phyloP scores from a whole-genome alignment of 2,113 vertebrate species.

The Solea solea region DNA sequence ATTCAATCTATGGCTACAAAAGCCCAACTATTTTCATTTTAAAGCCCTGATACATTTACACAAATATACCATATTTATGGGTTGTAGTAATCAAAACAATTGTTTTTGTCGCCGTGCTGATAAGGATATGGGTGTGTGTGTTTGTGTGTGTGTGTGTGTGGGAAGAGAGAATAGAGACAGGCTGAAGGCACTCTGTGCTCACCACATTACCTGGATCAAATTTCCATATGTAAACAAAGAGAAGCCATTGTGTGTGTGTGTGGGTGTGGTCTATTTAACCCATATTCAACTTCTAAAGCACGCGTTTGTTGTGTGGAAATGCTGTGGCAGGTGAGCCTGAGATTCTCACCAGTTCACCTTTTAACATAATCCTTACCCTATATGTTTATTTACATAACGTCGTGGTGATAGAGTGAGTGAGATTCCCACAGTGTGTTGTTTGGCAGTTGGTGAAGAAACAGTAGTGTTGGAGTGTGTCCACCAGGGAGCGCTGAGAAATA shows the following conservation, averaged over 20 bases:
- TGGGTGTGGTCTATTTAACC: not conserved
- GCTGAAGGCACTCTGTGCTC: conserved; percentile 26
- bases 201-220: conserved; percentile 66
- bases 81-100: too few species aligned
- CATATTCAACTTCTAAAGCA: not conserved
- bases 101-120: too few species aligned
- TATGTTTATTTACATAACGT: too few species aligned
- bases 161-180: not conserved
- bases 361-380: too few species aligned
- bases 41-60: too few species aligned
- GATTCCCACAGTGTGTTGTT: too few species aligned
- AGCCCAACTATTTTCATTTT: too few species aligned
- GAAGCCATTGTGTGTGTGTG: not conserved
- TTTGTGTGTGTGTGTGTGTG: conserved; percentile 8
- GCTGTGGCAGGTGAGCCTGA: not conserved
- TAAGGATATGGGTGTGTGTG: not conserved
- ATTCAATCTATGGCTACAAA: too few species aligned
- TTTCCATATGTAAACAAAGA: conserved; percentile 75
- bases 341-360: too few species aligned
- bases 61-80: too few species aligned
- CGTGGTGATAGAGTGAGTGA: too few species aligned
- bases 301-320: not conserved
- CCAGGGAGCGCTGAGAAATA: not conserved
- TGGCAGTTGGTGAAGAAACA: too few species aligned
- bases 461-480: not conserved